Conservation (phyloP, 2,113 vertebrate genomes). For the Sebastes fasciatus region DNA sequence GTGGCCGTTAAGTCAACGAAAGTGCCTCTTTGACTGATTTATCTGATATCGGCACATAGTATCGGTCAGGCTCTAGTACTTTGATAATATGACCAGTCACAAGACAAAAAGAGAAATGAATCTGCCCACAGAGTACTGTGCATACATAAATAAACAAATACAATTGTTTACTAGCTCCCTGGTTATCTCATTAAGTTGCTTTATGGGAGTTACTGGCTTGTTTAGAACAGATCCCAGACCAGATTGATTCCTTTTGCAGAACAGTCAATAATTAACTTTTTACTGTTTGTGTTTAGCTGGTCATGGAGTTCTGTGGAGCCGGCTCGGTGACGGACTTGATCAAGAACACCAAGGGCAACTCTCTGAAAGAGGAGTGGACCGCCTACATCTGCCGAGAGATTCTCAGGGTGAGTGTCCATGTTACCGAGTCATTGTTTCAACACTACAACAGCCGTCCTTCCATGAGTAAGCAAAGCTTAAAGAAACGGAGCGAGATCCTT, state of each 20-base stretch:
- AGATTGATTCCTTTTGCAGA: background rate
- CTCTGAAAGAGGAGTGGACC: slow-evolving; percentile 90
- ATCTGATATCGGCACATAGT: background rate
- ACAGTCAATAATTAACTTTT: slow-evolving; percentile 12
- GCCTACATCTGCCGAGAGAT: slow-evolving; percentile 98
- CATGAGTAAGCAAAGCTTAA: background rate
- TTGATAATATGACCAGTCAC: background rate
- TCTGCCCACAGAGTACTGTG: background rate
- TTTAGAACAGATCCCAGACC: background rate
- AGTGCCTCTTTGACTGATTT: too few species aligned
- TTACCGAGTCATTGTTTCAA: background rate
- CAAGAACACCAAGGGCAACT: slow-evolving; percentile 83
- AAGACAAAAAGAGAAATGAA: background rate
- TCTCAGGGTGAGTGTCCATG: slow-evolving; percentile 85
- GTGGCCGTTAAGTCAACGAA: too few species aligned
- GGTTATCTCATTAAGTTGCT: background rate
- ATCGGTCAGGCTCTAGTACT: background rate
- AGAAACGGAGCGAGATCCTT: background rate
- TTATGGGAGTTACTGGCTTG: background rate
- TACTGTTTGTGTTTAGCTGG: slow-evolving; percentile 60
- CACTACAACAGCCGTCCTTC: too few species aligned
- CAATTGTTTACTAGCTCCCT: background rate
- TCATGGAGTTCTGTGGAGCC: slow-evolving; percentile 91
- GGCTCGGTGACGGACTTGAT: slow-evolving; percentile 86
- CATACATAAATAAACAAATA: background rate